Evolutionary conservation across 37 sponge, comb jelly and placozoan species (phyloP).

Genomic region (Spongilla lacustris): DNA sequence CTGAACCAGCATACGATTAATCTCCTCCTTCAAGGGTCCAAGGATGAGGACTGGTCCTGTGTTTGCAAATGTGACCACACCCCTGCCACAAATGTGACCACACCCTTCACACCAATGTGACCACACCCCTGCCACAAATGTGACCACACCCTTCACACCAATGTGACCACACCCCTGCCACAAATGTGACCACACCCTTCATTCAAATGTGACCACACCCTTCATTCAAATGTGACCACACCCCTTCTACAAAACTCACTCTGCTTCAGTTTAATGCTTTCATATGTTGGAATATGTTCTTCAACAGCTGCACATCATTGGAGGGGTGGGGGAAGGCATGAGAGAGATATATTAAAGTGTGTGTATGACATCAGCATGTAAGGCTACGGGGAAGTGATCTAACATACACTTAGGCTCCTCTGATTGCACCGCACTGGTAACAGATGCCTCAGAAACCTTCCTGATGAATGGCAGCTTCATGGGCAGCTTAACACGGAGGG

Average conservation of each 20-base stretch:
- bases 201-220: too few species aligned
- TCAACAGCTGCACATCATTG: conserved; percentile 10
- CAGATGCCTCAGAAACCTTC: conserved; percentile 31
- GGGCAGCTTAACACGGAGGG: conserved; percentile 51
- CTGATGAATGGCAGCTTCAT: conserved; percentile 77
- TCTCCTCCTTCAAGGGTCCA: conserved; percentile 96
- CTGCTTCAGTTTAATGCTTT: conserved; percentile 70
- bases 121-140: too few species aligned
- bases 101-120: background rate
- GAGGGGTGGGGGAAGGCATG: background rate
- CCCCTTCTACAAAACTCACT: conserved; percentile 50
- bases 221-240: too few species aligned
- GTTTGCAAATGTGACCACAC: background rate
- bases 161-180: too few species aligned
- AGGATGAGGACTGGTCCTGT: conserved; percentile 91
- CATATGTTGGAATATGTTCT: conserved; percentile 63
- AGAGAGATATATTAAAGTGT: background rate
- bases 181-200: too few species aligned
- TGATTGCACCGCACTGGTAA: conserved; percentile 5
- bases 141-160: too few species aligned
- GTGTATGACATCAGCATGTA: too few species aligned
- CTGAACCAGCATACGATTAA: conserved; percentile 95
- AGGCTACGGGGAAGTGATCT: background rate
- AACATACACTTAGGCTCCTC: conserved; percentile 42
- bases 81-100: too few species aligned